Evolutionary conservation across 2,888 invertebrate genomes (phyloP), one percentile per base, ranked within the genome.

Genomic region (Acleris laterana): DNA sequence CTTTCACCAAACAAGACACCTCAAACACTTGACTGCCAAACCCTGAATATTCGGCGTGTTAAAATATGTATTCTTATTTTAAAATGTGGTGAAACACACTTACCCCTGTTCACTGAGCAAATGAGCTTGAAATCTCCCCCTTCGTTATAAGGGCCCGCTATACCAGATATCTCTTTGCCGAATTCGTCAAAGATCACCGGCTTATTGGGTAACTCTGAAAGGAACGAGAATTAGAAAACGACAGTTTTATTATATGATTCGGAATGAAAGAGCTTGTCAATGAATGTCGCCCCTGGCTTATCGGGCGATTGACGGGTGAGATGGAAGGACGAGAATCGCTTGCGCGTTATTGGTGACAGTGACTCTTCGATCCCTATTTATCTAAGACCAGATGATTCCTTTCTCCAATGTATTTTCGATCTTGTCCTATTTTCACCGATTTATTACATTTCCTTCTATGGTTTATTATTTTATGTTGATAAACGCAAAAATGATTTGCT

Each of bases 131-230:
- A 95, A 75, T 95, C 94, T 46, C 94, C 94, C 48, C 95, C 96
- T 87, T 96, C 96, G 80, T 94, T 94, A 87, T 96, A 96, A 61
- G 96, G 96, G 59, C 96, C 96, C 28, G 96, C 96, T 19, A 94
- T 88, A 44, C 83, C 87, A 61, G 93, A 86, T 66, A 96, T 93
- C 77, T 95, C 94, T 76, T 94, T 94, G 38, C 96, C 96, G 72
- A 93, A 93, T 78, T 95, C 96, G 83, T 96, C 95, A 80, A 96
- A 94, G 79, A 96, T 95, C 75, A 93, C 95, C 66, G 96, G 96
- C 79, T 95, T 95, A 75, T 94, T 94, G 13, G 96, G 96, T 63
- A 96, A 95, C 78, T 96, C 96, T 96, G 94, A 80, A 82, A 84
- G 68, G 67, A 70, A 69, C 52, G 44, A 63, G 61, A 68, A 69